Evolutionary conservation across 2,888 invertebrate genomes (phyloP), one percentile per base, ranked within the genome.

Genomic region (Oscheius sp.): DNA sequence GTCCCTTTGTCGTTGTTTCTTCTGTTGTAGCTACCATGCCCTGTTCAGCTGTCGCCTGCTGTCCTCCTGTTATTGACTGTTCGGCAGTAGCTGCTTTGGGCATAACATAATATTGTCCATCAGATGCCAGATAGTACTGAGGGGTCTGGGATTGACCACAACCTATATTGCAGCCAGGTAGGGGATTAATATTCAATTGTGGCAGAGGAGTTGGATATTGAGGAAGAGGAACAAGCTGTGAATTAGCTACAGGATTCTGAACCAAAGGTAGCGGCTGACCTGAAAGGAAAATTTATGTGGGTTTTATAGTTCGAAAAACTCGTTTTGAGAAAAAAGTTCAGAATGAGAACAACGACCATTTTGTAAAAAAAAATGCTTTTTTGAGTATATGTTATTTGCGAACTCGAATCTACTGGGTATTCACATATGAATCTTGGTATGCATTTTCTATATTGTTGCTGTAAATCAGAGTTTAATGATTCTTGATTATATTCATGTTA

Each of bases 1-100:
- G 59, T 1, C 59, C 59, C 17, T 59, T 59, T 2, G 59, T 59
- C 20, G 56, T 56, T n/a, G 56, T 6, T 36, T 56, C 56, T 38
- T 56, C n/a, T n/a, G 36, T 20, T 41, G 41, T 41, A 12, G 41
- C 41, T 3, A n/a, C n/a, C n/a, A n/a, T n/a, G n/a, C n/a, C n/a
- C n/a, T n/a, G n/a, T n/a, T n/a, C n/a, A n/a, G n/a, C n/a, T n/a
- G n/a, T n/a, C 44, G 8, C 44, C 20, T 41, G 20, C 44, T 41
- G 38, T 12, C 38, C 17, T 41, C 17, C 17, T 41, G 2, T n/a
- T 41, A 6, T n/a, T 41, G 44, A 41, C 8, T 41, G 44, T n/a
- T n/a, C n/a, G n/a, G n/a, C n/a, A 41, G 44, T 41, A 17, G 30
- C 30, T n/a, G 28, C 17, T 12, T 49, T 4, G 12, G 26, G 24